These are phyloP conservation scores for Dinothrombium tinctorium DNA, from an alignment of 1,140 invertebrate genomes.

Conservation along the genomic window DNA sequence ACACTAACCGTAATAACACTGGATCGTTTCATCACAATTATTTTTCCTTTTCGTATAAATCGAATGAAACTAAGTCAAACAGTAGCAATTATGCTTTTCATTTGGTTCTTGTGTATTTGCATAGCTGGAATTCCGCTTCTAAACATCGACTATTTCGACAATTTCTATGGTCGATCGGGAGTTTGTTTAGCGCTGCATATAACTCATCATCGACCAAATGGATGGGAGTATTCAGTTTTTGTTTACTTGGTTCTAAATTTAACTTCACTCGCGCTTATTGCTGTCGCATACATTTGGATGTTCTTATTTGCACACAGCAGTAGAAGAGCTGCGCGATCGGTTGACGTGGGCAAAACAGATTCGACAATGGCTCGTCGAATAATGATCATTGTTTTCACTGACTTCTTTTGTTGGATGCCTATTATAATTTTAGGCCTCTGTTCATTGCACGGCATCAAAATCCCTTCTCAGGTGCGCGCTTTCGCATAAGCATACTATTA, in stretches of 20 bases:
- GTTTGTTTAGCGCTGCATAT: slow-evolving; percentile 34
- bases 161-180: slow-evolving; percentile 32
- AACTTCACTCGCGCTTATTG: slow-evolving; percentile 28
- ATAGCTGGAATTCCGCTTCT: slow-evolving; percentile 25
- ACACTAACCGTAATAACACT: slow-evolving; percentile 34
- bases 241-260: slow-evolving; percentile 31
- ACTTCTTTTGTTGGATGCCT: slow-evolving; percentile 36
- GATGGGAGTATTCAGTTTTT: slow-evolving; percentile 35
- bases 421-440: slow-evolving; percentile 27
- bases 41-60: slow-evolving; percentile 29
- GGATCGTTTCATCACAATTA: slow-evolving; percentile 30
- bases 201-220: slow-evolving; percentile 27
- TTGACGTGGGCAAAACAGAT: slow-evolving; percentile 29
- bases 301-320: slow-evolving; percentile 28
- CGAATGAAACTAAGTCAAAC: slow-evolving; percentile 30
- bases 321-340: slow-evolving; percentile 22
- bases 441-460: slow-evolving; percentile 7
- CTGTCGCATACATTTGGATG: slow-evolving; percentile 31
- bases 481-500: too few relatives aligned
- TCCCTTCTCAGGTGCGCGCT: slow-evolving; percentile 6
- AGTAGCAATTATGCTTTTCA: slow-evolving; percentile 26
- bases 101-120: slow-evolving; percentile 37
- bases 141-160: slow-evolving; percentile 12
- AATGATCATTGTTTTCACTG: slow-evolving; percentile 30
- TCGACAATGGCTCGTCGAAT: slow-evolving; percentile 29